Evolutionary conservation across 2,888 invertebrate genomes (phyloP).

Genomic region (Anaspis maculata): DNA sequence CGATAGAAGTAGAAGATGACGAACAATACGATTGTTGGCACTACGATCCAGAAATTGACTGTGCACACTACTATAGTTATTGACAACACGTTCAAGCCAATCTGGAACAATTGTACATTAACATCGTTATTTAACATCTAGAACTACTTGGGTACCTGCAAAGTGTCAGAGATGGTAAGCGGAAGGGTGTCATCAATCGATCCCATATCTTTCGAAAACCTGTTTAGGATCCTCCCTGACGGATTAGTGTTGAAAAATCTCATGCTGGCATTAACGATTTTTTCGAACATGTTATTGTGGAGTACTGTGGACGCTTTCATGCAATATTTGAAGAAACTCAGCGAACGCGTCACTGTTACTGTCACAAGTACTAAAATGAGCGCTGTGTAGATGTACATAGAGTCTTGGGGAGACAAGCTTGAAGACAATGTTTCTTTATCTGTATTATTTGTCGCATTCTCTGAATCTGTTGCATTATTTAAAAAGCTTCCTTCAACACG

Average conservation of each 20-base stretch:
- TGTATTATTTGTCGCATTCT: not conserved
- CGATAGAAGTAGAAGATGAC: conserved; percentile 55
- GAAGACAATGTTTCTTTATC: conserved; percentile 40
- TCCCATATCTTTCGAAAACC: conserved; percentile 66
- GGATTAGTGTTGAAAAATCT: conserved; percentile 63
- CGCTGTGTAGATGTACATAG: conserved; percentile 36
- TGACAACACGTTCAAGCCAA: conserved; percentile 56
- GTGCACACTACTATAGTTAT: conserved; percentile 63
- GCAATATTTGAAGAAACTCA: conserved; percentile 46
- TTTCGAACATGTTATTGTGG: conserved; percentile 47
- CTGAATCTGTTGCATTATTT: too few relatives aligned
- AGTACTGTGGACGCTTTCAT: conserved; percentile 48
- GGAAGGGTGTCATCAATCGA: conserved; percentile 49
- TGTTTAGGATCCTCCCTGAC: conserved; percentile 55
- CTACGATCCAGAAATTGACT: conserved; percentile 56
- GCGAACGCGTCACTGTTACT: conserved; percentile 42
- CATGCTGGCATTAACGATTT: conserved; percentile 56
- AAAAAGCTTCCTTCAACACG: not conserved
- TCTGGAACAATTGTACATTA: too few relatives aligned
- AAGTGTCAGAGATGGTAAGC: conserved; percentile 44
- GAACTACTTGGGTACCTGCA: too few relatives aligned
- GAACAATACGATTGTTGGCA: conserved; percentile 53
- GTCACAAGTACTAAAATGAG: conserved; percentile 32
- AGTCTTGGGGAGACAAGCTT: conserved; percentile 16
- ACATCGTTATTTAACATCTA: too few relatives aligned